Conservation (phyloP, 2,888 invertebrate species). For the Bibio marci region DNA sequence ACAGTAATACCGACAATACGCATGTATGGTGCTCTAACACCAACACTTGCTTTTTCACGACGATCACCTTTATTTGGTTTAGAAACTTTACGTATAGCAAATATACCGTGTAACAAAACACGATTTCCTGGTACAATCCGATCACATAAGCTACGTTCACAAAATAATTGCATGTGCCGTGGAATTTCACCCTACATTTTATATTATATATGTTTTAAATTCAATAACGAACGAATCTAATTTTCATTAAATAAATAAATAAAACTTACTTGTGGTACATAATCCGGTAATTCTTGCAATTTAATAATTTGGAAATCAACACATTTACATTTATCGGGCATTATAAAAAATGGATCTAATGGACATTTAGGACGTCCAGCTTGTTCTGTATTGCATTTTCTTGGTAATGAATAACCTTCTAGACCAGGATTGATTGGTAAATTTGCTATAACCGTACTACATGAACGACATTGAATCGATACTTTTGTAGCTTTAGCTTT, state of each 20-base stretch:
- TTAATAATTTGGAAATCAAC: constrained; percentile 98
- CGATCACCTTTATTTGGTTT: constrained; percentile 46
- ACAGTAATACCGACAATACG: constrained; percentile 84
- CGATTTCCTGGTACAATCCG: constrained; percentile 91
- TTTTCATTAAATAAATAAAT: background rate
- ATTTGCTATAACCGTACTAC: constrained; percentile 77
- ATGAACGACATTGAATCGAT: constrained; percentile 89
- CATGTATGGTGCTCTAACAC: constrained; percentile 87
- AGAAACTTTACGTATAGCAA: constrained; percentile 76
- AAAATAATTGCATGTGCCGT: constrained; percentile 84
- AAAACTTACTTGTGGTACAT: constrained; percentile 31
- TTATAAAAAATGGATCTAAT: constrained; percentile 92
- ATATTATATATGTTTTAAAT: background rate
- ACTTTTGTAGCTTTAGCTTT: constrained; percentile 91
- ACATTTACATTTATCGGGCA: constrained; percentile 94
- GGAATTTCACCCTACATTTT: constrained; percentile 82
- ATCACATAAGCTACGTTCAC: constrained; percentile 84
- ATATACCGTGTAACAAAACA: constrained; percentile 85
- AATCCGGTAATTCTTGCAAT: constrained; percentile 89
- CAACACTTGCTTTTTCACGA: constrained; percentile 65
- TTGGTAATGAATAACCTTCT: constrained; percentile 88
- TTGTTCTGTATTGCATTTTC: constrained; percentile 91
- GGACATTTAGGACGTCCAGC: constrained; percentile 87
- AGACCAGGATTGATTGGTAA: constrained; percentile 84
- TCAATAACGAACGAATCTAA: background rate